Percentiles rank a stretch among this genome's conserved stretches.
These are phyloP conservation scores for Rhizomys pruinosus DNA, from an alignment of 2,113 vertebrate genomes.

Conservation along the genomic window DNA sequence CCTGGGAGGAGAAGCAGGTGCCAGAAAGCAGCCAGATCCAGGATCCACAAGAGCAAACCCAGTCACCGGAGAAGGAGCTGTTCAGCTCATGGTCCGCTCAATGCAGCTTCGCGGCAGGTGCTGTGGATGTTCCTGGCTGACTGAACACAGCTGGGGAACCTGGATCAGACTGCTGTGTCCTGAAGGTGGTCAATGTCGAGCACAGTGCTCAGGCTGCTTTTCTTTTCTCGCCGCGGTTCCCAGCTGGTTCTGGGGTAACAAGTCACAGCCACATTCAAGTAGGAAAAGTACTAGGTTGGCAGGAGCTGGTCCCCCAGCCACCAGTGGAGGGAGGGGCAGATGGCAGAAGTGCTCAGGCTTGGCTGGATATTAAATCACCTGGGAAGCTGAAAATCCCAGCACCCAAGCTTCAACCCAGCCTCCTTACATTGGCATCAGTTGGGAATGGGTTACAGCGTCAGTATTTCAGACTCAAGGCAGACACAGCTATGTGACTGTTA, in stretches of 20 bases:
- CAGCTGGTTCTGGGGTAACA: no score
- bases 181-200: not conserved
- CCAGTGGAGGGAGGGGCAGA: not conserved
- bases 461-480: not conserved
- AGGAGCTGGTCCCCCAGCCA: not conserved
- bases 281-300: not conserved
- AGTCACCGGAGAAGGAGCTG: not conserved
- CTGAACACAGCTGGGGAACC: not conserved
- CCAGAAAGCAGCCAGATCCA: not conserved
- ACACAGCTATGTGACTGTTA: not conserved
- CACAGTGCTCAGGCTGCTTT: not conserved
- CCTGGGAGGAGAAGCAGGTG: not conserved
- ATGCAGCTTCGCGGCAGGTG: not conserved
- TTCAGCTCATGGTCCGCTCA: accelerated
- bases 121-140: accelerated
- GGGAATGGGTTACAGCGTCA: not conserved
- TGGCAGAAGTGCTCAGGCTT: not conserved
- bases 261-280: not conserved
- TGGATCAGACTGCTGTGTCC: not conserved
- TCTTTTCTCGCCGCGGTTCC: not conserved
- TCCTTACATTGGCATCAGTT: no score
- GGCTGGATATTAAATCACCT: not conserved
- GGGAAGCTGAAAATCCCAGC: not conserved
- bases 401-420: not conserved
- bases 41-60: not conserved